Conservation (phyloP, 2,797 vertebrate genomes). For the Kryptopterus vitreolus region DNA sequence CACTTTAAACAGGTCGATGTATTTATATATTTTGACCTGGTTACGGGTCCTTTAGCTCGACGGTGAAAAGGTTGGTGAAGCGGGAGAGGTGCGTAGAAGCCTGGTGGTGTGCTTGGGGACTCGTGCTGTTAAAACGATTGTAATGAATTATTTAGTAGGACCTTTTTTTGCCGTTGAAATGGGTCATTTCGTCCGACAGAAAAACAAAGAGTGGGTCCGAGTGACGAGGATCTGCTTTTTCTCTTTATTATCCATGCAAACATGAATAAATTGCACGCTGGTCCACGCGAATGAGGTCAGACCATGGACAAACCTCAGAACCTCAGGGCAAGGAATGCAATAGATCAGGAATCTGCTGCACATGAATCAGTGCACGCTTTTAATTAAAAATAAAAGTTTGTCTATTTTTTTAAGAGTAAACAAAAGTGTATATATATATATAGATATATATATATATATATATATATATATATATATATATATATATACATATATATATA, state of each 20-base stretch:
- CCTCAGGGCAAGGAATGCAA: background rate
- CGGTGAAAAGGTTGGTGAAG: conserved; percentile 50
- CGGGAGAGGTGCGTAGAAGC: conserved; percentile 46
- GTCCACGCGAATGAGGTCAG: background rate
- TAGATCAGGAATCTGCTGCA: background rate
- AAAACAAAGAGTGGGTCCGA: background rate
- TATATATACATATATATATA: too few relatives aligned
- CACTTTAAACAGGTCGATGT: conserved; percentile 55
- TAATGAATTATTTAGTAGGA: conserved; percentile 20
- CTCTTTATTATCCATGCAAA: background rate
- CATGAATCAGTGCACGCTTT: background rate
- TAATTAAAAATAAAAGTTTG: background rate
- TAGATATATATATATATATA: too few relatives aligned
- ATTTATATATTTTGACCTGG: conserved; percentile 65
- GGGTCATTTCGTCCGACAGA: conserved; percentile 5
- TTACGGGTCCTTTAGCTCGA: conserved; percentile 53
- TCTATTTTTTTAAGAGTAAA: too few relatives aligned
- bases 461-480: too few relatives aligned
- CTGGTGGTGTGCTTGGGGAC: background rate
- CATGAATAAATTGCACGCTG: background rate
- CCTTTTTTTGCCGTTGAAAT: background rate
- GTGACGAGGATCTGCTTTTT: background rate
- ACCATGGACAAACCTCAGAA: background rate
- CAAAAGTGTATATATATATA: too few relatives aligned
- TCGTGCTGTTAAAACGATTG: background rate